Base-by-base conservation (phyloP, 2,113 vertebrate genomes). In the Chloroceryle aenea region DNA sequence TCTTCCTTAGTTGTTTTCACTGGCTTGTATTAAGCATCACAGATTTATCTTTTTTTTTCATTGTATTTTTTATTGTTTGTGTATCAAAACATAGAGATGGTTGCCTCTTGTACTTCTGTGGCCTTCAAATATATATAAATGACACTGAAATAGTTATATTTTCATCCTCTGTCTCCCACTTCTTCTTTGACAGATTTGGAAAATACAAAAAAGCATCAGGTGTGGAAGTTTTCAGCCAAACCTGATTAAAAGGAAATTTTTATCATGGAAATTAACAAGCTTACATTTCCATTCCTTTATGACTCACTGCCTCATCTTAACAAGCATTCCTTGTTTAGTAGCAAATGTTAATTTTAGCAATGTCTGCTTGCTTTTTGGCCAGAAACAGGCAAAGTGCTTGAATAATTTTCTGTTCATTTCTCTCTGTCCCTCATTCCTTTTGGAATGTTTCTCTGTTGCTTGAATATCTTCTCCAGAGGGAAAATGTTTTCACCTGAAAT, bases 161-260 rank as follows among this genome's bases (percentile, higher is more conserved):
- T 69, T 59, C 32, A 38, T 89, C 40, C 3, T 77, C 19, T 90
- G 7, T 75, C 30, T 96, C 71, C 30, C 9, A 58, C 34, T 88
- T 90, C 74, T 62, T 97, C 75, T 93, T 94, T 59, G 55, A 11
- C 56, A 87, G n/a, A 55, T 56, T 82, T 27, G 85, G 63, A 96
- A 85, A 89, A 71, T 93, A 45, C 7, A 19, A 43, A 79, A 87
- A 93, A 83, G 36, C 13, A 9, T 93, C 81, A 93, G 66, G 30
- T 74, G 69, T 58, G 92, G 68, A 92, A 93, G 38, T 93, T 96
- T 97, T 92, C 77, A 92, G 86, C 59, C 45, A 97, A 86, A 83
- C n/a, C 43, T 96, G 96, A 97, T 90, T 95, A 97, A 97, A 97
- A 95, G 48, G 52, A 96, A 87, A 79, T 95, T 64, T 97, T 95